Base-by-base conservation (phyloP, 2,797 vertebrate species). In the Menidia menidia region DNA sequence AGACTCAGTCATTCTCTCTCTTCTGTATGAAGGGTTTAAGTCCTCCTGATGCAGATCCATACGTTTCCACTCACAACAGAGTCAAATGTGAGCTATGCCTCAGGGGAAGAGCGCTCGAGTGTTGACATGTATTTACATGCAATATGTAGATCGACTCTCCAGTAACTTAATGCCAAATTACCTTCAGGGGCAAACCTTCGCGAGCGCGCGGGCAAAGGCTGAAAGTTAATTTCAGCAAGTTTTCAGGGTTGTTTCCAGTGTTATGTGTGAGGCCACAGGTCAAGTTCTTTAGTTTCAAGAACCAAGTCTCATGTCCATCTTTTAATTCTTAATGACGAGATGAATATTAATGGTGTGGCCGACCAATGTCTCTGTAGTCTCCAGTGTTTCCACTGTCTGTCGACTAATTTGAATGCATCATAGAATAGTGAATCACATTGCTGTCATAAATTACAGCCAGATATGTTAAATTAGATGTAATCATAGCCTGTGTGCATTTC, bases 241-340 rank as follows among this genome's bases (percentile, higher is more conserved):
- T 57, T 70, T 83, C 60, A 1, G 16, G 63, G 45, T 61, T 52
- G 68, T 75, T 69, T 87, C 66, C 19, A 4, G 54, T 77, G 67
- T 61, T 73, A 55, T 73, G 71, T 56, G 32, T 3, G 0, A 39
- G 77, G 73, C 64, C 63, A 75, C 35, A 57, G 80, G 85, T 90
- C 87, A 86, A 84, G 67, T 84, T 90, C 77, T 86, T 90, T 41
- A 81, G 87, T 89, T 91, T 85, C 90, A 74, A 47, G 76, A 87
- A 82, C 88, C 85, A 85, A 87, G 88, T 88, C 88, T 91, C 89
- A 80, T 75, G 82, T 90, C 87, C 66, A 1, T 44, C 56, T 80
- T 68, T 91, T 88, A 90, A 90, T 92, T 91, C 73, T 88, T 93
- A 92, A 92, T 91, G 76, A 72, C 48, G 16, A 18, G 58, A 88